Evolutionary conservation across 1,140 invertebrate species (phyloP), one percentile per base, ranked within the genome.

Genomic region (Panulirus ornatus): DNA sequence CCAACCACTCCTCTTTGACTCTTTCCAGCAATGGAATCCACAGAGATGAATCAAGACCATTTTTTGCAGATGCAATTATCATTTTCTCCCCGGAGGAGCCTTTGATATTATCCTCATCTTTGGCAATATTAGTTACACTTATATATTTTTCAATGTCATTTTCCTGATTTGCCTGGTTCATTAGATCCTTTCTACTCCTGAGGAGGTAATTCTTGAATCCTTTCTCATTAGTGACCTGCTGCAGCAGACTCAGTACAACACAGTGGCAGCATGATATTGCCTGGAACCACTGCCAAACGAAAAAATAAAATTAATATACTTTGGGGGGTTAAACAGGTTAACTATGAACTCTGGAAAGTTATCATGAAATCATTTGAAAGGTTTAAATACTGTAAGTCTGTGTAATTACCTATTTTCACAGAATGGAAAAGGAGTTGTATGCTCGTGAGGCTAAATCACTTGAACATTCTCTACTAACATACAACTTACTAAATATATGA

Each of bases 251-350:
- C 34, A 83, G 22, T 14, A 83, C 44, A 27, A 75, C 34, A 19
- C 44, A 30, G 30, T 83, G 87, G 44, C 79, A 73, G 40, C 22
- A 54, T 8, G 66, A 83, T 11, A 89, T 16, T 27, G 71, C 66
- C 30, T 5, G 16, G 42, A 73, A 89, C 87, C 87, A 89, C 87
- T 83, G 84, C 34, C n/a, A n/a, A n/a, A n/a, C n/a, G 11, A 44
- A 54, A 54, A n/a, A 51, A 19, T 2, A 82, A n/a, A 0, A 34
- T 58, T 54, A 2, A 66, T 14, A 70, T n/a, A n/a, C 19, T 66
- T 40, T 0, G 9, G 0, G 22, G 34, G 1, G 22, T 22, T 19
- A 84, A 19, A 34, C 16, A n/a, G 19, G 11, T 22, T 14, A 54
- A 71, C 14, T 27, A 83, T 58, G 34, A n/a, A n/a, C n/a, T n/a